Evolutionary conservation across 2,113 vertebrate species (phyloP).

Genomic region (Tenrec ecaudatus): DNA sequence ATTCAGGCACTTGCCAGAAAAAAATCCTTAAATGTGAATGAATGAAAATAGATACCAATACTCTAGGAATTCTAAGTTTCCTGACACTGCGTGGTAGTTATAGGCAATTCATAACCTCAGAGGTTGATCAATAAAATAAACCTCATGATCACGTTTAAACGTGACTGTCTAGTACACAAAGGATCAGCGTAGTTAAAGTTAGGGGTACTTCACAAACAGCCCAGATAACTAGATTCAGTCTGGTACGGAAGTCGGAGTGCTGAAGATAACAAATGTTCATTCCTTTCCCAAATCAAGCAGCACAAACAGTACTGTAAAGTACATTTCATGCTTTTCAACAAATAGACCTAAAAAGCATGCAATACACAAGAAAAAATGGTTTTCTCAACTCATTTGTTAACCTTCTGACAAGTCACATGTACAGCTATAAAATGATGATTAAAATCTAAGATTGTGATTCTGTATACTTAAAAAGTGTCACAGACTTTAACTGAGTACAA

Average conservation of each 20-base stretch:
- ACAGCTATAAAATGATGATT: constrained; percentile 37
- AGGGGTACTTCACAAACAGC: not conserved
- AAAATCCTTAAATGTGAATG: not conserved
- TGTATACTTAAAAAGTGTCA: not conserved
- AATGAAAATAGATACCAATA: constrained; percentile 44
- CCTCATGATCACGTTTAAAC: constrained; percentile 12
- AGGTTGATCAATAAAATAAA: constrained; percentile 38
- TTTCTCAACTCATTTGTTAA: constrained; percentile 1
- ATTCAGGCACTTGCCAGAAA: constrained; percentile 18
- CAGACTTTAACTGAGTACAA: not conserved
- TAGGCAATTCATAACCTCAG: not conserved
- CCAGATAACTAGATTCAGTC: constrained; percentile 39
- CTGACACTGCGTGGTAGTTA: constrained; percentile 9
- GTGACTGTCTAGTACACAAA: not conserved
- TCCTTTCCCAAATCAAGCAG: not conserved
- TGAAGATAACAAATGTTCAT: not conserved
- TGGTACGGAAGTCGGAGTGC: not conserved
- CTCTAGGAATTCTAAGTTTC: not conserved
- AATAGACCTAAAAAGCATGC: not conserved
- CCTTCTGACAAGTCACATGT: not conserved
- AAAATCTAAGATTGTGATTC: constrained; percentile 20
- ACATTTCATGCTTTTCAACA: constrained; percentile 10
- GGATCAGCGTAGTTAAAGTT: not conserved
- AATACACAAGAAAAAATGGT: not conserved
- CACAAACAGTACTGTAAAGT: constrained; percentile 25